These are phyloP conservation scores for Lepeophtheirus salmonis DNA, from an alignment of 1,140 invertebrate genomes.

Conservation along the genomic window DNA sequence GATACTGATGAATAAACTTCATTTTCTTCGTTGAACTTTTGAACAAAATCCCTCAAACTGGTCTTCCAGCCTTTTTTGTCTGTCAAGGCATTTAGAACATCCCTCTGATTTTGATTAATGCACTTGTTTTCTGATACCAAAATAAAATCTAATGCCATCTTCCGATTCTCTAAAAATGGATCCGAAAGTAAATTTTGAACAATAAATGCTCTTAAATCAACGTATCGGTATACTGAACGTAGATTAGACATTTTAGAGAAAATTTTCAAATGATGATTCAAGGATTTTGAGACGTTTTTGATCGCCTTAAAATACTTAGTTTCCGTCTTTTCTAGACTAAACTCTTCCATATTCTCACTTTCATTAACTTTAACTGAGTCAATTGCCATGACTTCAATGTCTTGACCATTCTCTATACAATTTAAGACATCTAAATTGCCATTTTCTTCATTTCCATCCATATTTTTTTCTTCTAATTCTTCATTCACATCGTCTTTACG, in stretches of 20 bases:
- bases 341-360: background rate
- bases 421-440: background rate
- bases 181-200: background rate
- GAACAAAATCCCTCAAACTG: background rate
- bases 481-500: background rate
- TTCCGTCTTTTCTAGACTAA: background rate
- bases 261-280: background rate
- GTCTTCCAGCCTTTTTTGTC: background rate
- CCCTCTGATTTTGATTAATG: background rate
- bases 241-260: background rate
- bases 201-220: background rate
- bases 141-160: background rate
- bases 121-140: background rate
- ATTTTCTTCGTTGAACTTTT: background rate
- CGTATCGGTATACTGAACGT: background rate
- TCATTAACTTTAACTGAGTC: background rate
- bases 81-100: background rate
- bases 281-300: background rate
- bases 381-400: background rate
- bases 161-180: background rate
- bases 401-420: background rate
- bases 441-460: background rate
- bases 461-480: background rate
- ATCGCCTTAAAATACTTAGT: background rate
- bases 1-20: background rate